These are phyloP conservation scores for Teleopsis dalmanni DNA, from an alignment of 1,140 invertebrate genomes.

Conservation along the genomic window DNA sequence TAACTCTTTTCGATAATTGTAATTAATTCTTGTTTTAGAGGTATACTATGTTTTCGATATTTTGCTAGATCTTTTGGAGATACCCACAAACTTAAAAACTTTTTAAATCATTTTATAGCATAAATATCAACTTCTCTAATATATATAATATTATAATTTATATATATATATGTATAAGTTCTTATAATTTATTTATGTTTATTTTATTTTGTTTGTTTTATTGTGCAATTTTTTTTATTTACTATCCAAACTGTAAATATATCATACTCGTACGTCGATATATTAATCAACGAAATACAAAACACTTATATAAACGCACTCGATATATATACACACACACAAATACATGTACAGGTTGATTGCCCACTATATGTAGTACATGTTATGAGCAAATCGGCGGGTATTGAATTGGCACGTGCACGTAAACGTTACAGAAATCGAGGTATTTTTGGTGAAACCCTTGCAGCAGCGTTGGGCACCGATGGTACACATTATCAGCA, in stretches of 20 bases:
- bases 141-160: no score
- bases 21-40: no score
- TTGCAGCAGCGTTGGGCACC: conserved; percentile 62
- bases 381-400: conserved; percentile 67
- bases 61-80: no score
- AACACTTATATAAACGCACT: background rate
- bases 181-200: background rate
- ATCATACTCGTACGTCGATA: no score
- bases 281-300: no score
- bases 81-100: no score
- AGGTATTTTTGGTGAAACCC: conserved; percentile 69
- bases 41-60: no score
- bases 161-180: background rate
- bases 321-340: background rate
- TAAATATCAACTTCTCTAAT: no score
- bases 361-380: conserved; percentile 63
- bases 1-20: no score
- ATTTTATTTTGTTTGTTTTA: conserved; percentile 2
- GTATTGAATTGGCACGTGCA: conserved; percentile 52
- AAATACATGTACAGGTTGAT: conserved; percentile 21
- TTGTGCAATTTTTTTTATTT: conserved; percentile 3
- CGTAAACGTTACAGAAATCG: conserved; percentile 45
- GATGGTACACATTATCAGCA: conserved; percentile 35
- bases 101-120: no score
- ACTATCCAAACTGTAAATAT: no score